Conservation (phyloP, 2,797 vertebrate genomes). For the Anguilla obscura region DNA sequence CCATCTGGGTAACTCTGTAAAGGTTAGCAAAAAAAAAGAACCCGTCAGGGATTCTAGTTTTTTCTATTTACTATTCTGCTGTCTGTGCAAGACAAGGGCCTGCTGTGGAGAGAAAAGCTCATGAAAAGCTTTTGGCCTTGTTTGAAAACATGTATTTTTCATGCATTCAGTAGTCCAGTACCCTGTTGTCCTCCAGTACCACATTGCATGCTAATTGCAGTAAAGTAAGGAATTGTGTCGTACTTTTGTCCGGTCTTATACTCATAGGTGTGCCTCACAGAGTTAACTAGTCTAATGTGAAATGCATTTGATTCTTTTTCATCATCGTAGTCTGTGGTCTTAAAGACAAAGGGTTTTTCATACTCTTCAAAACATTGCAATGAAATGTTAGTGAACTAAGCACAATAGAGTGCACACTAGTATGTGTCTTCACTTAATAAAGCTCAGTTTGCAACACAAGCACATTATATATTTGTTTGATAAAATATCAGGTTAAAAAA, state of each 20-base stretch:
- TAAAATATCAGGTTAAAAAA: background rate
- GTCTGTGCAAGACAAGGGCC: background rate
- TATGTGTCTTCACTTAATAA: background rate
- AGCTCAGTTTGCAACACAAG: background rate
- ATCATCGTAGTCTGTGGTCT: background rate
- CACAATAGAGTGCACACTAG: background rate
- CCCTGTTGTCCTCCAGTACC: background rate
- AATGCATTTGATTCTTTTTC: background rate
- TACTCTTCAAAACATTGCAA: background rate
- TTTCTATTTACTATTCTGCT: background rate
- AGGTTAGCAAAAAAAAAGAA: background rate
- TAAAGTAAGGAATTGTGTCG: background rate
- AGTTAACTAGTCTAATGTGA: background rate
- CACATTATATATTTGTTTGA: background rate
- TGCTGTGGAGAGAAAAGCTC: background rate
- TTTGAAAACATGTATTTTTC: background rate
- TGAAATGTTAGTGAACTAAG: background rate
- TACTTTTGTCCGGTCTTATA: background rate
- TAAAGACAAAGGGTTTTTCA: background rate
- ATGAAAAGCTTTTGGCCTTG: background rate
- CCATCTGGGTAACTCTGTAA: background rate
- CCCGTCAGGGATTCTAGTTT: background rate
- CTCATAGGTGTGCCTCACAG: background rate
- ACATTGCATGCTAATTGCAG: background rate
- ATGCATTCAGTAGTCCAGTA: background rate